phyloP scores from a whole-genome alignment of 2,888 invertebrate species.

The Leucoma salicis region DNA sequence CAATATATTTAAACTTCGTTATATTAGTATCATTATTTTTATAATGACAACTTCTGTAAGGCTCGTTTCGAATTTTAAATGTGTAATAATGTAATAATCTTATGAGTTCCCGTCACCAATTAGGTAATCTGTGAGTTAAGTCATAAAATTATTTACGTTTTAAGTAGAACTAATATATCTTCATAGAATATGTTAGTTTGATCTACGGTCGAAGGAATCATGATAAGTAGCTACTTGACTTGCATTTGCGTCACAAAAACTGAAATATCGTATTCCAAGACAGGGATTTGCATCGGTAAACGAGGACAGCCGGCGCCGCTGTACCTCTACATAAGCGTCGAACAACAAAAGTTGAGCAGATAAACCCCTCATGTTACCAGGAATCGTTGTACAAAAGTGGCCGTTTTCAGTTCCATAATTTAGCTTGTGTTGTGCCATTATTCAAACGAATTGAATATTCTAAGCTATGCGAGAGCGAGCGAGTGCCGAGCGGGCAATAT shows the following conservation, averaged over 20 bases:
- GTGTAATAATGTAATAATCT: too few relatives aligned
- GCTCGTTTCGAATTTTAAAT: too few relatives aligned
- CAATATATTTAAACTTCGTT: too few relatives aligned
- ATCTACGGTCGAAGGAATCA: slow-evolving; percentile 18
- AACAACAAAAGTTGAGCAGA: slow-evolving; percentile 29
- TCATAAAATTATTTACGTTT: too few relatives aligned
- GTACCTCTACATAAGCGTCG: slow-evolving; percentile 1
- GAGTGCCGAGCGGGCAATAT: slow-evolving; percentile 23
- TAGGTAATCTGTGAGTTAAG: too few relatives aligned
- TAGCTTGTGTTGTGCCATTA: slow-evolving; percentile 45
- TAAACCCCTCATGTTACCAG: slow-evolving; percentile 25
- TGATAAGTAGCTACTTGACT: slow-evolving; percentile 24
- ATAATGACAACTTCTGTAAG: too few relatives aligned
- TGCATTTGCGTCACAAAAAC: slow-evolving; percentile 29
- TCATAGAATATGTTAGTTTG: slow-evolving; percentile 10
- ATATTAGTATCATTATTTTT: too few relatives aligned
- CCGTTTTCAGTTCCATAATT: slow-evolving; percentile 43
- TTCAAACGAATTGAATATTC: slow-evolving; percentile 54
- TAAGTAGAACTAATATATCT: too few relatives aligned
- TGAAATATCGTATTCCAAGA: slow-evolving; percentile 21
- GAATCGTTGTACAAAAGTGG: slow-evolving; percentile 26
- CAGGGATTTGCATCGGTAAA: slow-evolving; percentile 31
- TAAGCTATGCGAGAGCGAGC: slow-evolving; percentile 27
- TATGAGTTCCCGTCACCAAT: too few relatives aligned
- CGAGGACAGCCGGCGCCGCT: slow-evolving; percentile 9